These are phyloP conservation scores for Helostoma temminkii DNA, from an alignment of 2,797 vertebrate species.

Conservation along the genomic window DNA sequence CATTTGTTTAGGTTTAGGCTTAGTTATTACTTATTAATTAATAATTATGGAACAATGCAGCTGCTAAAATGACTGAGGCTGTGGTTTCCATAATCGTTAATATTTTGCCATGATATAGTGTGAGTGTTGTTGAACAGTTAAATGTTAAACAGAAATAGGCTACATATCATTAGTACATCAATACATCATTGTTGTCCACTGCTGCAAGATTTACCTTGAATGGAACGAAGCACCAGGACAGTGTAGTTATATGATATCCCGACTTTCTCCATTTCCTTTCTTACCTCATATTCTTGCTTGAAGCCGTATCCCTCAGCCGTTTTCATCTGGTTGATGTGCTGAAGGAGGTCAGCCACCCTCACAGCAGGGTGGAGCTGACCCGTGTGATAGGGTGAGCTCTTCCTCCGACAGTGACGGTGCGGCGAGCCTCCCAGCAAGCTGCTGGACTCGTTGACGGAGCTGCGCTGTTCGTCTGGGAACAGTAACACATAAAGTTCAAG, in stretches of 20 bases:
- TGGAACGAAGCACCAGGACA: background rate
- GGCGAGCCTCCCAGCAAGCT: slow-evolving; percentile 93
- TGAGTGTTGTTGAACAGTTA: too few species aligned
- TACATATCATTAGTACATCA: too few species aligned
- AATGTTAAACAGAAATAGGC: too few species aligned
- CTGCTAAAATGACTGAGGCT: background rate
- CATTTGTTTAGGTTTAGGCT: background rate
- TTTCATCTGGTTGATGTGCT: slow-evolving; percentile 99
- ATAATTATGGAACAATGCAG: too few species aligned
- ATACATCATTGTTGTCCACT: background rate
- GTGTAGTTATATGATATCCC: rapidly evolving
- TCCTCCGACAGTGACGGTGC: slow-evolving; percentile 87
- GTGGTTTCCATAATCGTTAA: background rate
- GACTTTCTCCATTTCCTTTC: background rate
- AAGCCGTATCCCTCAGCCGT: slow-evolving; percentile 95
- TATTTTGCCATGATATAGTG: too few species aligned
- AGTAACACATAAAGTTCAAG: slow-evolving; percentile 5
- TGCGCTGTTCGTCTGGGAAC: slow-evolving; percentile 89
- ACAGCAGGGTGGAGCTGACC: slow-evolving; percentile 96
- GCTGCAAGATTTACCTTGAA: background rate
- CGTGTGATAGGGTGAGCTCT: slow-evolving; percentile 94
- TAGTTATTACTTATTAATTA: background rate
- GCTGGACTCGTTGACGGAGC: slow-evolving; percentile 93
- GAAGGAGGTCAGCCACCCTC: slow-evolving; percentile 93
- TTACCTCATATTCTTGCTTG: slow-evolving; percentile 97